A percentile compares a stretch with the other conserved stretches of the same genome.
Conservation (phyloP, 2,888 invertebrate genomes). For the Pandemis heparana region DNA sequence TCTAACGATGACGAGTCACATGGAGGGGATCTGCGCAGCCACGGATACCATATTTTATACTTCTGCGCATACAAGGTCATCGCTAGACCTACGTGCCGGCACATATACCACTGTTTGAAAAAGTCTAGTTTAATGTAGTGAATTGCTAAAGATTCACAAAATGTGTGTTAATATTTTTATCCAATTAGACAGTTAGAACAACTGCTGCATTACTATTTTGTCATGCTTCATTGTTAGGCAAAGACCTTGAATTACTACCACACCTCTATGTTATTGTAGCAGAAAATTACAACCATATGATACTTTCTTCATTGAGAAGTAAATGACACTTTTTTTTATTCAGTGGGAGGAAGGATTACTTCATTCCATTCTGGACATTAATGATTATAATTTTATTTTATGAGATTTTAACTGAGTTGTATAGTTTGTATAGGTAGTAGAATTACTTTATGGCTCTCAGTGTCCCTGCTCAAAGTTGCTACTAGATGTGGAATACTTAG, state of each 20-base stretch:
- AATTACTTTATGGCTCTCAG: not conserved
- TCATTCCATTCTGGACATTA: not conserved
- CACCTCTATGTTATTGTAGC: not conserved
- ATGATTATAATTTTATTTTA: not conserved
- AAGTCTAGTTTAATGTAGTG: not conserved
- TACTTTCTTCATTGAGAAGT: constrained; percentile 1
- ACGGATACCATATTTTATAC: too few relatives aligned
- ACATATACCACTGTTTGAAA: not conserved
- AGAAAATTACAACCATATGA: not conserved
- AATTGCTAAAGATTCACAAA: not conserved
- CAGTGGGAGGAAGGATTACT: not conserved
- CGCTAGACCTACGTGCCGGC: too few relatives aligned
- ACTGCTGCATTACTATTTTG: constrained; percentile 4
- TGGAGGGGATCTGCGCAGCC: too few relatives aligned
- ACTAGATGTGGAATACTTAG: not conserved
- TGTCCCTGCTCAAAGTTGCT: not conserved
- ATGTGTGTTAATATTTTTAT: not conserved
- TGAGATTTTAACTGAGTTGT: not conserved
- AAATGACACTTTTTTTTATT: not conserved
- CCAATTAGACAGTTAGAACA: not conserved
- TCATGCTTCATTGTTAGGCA: not conserved
- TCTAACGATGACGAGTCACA: too few relatives aligned
- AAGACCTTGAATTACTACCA: not conserved
- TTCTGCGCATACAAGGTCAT: too few relatives aligned
- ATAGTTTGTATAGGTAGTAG: too few relatives aligned